phyloP scores from a whole-genome alignment of 2,113 vertebrate species.

The Pedetes capensis region DNA sequence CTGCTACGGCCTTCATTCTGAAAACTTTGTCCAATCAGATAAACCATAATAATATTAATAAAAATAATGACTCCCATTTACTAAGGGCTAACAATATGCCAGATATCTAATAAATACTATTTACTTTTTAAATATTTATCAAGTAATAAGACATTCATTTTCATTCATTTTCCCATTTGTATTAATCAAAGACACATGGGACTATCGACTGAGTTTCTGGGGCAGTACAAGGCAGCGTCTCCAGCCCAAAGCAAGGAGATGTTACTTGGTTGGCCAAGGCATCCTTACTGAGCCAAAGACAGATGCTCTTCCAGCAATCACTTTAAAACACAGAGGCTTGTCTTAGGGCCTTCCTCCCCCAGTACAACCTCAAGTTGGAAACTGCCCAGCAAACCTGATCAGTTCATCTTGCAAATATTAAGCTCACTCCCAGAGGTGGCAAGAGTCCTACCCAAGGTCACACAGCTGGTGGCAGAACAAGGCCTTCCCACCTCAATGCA shows the following conservation, averaged over 20 bases:
- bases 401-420: not conserved
- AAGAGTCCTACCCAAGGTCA: not conserved
- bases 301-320: not conserved
- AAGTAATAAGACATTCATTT: slow-evolving; percentile 37
- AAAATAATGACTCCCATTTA: slow-evolving; percentile 28
- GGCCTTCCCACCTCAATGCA: not conserved
- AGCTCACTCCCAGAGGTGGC: not conserved
- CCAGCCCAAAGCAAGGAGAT: not conserved
- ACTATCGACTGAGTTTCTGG: not conserved
- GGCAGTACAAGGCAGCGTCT: not conserved
- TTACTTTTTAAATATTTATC: slow-evolving; percentile 45
- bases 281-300: not conserved
- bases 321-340: not conserved
- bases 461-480: not conserved
- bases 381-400: not conserved
- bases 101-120: not conserved
- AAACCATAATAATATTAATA: not conserved
- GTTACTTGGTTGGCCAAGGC: not conserved
- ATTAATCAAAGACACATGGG: not conserved
- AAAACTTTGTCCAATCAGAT: slow-evolving; percentile 4
- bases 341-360: not conserved
- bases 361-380: not conserved
- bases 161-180: slow-evolving; percentile 36
- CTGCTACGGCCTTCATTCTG: not conserved
- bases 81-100: not conserved